Evolutionary conservation across 2,888 invertebrate species (phyloP).

Genomic region (Lasioglossum marginatum): DNA sequence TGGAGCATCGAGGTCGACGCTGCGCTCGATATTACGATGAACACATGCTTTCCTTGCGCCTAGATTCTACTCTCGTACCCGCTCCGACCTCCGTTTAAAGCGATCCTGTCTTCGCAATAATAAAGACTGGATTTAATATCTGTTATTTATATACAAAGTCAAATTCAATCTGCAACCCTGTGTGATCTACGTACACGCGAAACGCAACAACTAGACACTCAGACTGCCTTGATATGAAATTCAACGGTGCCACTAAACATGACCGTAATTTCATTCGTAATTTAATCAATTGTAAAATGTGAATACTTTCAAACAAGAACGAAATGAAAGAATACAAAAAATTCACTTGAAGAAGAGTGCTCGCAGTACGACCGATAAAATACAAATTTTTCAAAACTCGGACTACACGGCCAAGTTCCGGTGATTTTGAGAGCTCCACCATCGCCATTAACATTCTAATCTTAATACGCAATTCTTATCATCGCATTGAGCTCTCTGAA

Average conservation of each 20-base stretch:
- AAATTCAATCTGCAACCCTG: background rate
- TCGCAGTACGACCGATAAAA: too few relatives aligned
- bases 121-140: constrained; percentile 74
- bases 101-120: constrained; percentile 66
- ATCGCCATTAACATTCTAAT: background rate
- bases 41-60: constrained; percentile 53
- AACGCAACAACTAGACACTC: background rate
- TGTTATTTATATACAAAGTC: constrained; percentile 49
- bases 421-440: background rate
- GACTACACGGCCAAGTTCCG: background rate
- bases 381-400: background rate
- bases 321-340: too few relatives aligned
- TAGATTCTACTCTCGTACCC: background rate
- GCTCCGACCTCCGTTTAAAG: constrained; percentile 35
- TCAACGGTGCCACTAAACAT: background rate
- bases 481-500: background rate
- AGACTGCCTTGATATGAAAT: background rate
- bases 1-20: constrained; percentile 54
- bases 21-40: constrained; percentile 65
- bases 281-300: background rate
- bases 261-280: background rate
- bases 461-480: background rate
- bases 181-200: background rate
- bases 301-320: background rate
- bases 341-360: too few relatives aligned